Conservation (phyloP, 2,888 invertebrate genomes). For the Laspeyria flexula region DNA sequence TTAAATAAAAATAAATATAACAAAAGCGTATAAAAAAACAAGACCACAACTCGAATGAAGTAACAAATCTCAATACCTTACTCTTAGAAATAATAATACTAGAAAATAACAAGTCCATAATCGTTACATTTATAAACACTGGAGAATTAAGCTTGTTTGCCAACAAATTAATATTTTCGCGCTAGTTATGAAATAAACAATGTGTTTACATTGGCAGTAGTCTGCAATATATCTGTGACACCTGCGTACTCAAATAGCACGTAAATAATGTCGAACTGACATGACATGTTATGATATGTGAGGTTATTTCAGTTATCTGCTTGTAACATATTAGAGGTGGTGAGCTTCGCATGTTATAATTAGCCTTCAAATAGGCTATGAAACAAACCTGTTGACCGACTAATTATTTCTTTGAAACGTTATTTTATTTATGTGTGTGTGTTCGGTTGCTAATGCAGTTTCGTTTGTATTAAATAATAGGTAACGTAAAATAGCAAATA, state of each 20-base stretch:
- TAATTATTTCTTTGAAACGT: conserved; percentile 2
- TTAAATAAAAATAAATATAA: too few relatives aligned
- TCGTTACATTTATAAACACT: conserved; percentile 14
- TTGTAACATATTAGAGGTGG: conserved; percentile 9
- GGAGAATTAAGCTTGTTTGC: conserved; percentile 33
- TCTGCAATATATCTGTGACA: conserved; percentile 51
- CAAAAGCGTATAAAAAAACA: too few relatives aligned
- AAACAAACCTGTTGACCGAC: conserved; percentile 16
- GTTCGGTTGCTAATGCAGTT: too few relatives aligned
- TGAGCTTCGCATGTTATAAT: conserved; percentile 14
- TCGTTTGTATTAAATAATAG: too few relatives aligned
- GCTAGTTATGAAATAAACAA: conserved; percentile 36
- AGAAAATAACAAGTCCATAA: conserved; percentile 26
- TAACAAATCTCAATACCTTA: too few relatives aligned
- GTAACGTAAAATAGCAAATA: too few relatives aligned
- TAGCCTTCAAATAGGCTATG: conserved; percentile 8
- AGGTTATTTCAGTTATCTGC: conserved; percentile 36
- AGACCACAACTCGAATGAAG: too few relatives aligned
- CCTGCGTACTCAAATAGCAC: conserved; percentile 49
- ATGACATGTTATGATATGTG: conserved; percentile 35
- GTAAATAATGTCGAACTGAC: conserved; percentile 42
- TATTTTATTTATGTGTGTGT: too few relatives aligned
- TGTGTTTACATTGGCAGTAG: conserved; percentile 51
- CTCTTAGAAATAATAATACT: conserved; percentile 3
- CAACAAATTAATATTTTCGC: conserved; percentile 45